phyloP scores from a whole-genome alignment of 2,113 vertebrate species.

The Colius striatus region DNA sequence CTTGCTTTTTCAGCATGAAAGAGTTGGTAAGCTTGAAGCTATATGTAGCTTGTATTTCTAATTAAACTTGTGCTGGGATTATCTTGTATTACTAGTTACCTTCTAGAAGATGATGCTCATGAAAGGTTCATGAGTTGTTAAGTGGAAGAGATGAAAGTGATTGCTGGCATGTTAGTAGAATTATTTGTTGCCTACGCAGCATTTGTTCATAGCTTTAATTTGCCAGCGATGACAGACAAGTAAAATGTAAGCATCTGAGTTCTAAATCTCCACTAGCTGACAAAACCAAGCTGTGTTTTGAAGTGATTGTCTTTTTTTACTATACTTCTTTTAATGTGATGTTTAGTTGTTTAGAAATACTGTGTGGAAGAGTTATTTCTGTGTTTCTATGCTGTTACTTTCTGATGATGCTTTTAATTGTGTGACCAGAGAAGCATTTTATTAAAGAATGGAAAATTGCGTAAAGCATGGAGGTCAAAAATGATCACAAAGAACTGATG shows the following conservation, averaged over 20 bases:
- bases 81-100: constrained; percentile 60
- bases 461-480: neutral
- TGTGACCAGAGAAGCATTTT: neutral
- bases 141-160: constrained; percentile 63
- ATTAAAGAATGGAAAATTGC: neutral
- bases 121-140: constrained; percentile 64
- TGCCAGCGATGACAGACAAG: constrained; percentile 41
- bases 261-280: neutral
- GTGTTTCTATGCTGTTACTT: neutral
- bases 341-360: neutral
- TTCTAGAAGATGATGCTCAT: constrained; percentile 60
- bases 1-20: constrained; percentile 30
- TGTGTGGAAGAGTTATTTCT: neutral
- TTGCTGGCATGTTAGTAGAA: constrained; percentile 31
- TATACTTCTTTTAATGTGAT: neutral
- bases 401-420: neutral
- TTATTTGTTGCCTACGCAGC: constrained; percentile 49
- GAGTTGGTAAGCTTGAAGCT: constrained; percentile 40
- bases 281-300: neutral
- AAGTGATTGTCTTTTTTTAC: neutral
- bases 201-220: constrained; percentile 50
- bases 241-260: constrained; percentile 19
- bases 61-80: constrained; percentile 71
- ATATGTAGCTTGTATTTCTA: constrained; percentile 57
- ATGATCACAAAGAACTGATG: neutral